These are phyloP conservation scores for Scomber scombrus DNA, from an alignment of 2,113 vertebrate genomes.

Conservation along the genomic window DNA sequence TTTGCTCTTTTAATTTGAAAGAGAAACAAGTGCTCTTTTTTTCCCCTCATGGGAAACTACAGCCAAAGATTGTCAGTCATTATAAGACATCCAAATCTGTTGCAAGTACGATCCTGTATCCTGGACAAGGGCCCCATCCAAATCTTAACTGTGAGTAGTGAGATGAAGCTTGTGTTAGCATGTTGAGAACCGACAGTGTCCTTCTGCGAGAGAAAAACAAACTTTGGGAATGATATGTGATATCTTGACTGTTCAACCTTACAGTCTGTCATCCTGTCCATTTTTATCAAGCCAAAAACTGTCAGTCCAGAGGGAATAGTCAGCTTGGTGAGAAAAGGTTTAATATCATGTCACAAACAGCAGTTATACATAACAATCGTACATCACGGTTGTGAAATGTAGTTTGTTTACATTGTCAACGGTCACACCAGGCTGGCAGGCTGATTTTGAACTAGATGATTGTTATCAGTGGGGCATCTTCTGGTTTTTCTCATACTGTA, in stretches of 20 bases:
- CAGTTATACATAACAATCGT: not conserved
- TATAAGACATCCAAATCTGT: constrained; percentile 44
- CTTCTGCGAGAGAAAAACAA: constrained; percentile 58
- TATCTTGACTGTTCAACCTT: constrained; percentile 40
- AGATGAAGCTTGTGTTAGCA: constrained; percentile 71
- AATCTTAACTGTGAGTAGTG: constrained; percentile 55
- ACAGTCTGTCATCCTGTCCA: constrained; percentile 30
- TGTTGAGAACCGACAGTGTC: constrained; percentile 68
- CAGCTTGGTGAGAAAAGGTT: not conserved
- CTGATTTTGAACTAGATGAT: not conserved
- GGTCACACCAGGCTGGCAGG: not conserved
- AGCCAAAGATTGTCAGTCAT: constrained; percentile 41
- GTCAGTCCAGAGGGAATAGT: not conserved
- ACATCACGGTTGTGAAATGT: not conserved
- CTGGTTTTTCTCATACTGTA: not conserved
- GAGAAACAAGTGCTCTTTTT: constrained; percentile 1
- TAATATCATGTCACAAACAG: not conserved
- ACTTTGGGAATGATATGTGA: constrained; percentile 49
- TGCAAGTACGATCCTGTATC: constrained; percentile 66
- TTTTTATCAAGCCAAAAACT: constrained; percentile 11
- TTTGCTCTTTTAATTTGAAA: constrained; percentile 4
- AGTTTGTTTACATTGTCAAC: constrained; percentile 12
- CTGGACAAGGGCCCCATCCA: constrained; percentile 62
- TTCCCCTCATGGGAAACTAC: constrained; percentile 39
- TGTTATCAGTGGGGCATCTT: not conserved